Conservation (phyloP, 35 echinoderm and acorn worm species). For the Ptychodera flava region DNA sequence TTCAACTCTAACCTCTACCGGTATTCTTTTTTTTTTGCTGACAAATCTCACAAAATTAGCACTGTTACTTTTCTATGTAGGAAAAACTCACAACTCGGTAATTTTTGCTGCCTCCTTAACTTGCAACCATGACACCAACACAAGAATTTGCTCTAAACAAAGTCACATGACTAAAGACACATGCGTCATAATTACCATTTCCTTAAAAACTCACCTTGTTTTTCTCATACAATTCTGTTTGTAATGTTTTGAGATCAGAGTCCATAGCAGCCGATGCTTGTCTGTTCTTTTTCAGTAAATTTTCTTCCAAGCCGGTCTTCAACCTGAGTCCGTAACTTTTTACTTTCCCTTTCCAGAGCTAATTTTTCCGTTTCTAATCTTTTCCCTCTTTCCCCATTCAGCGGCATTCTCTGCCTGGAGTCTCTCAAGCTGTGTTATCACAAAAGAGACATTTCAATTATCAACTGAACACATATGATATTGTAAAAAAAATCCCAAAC, state of each 20-base stretch:
- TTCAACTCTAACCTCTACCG: too few species aligned
- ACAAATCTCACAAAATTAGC: too few species aligned
- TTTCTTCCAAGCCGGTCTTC: constrained; percentile 63
- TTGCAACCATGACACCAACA: too few species aligned
- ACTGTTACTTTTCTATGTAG: too few species aligned
- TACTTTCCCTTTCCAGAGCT: constrained; percentile 69
- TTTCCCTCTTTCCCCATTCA: constrained; percentile 91
- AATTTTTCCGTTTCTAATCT: constrained; percentile 89
- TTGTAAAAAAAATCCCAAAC: too few species aligned
- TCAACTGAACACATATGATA: too few species aligned
- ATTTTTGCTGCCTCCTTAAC: too few species aligned
- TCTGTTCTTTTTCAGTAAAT: constrained; percentile 49
- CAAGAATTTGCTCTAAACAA: too few species aligned
- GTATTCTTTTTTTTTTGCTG: too few species aligned
- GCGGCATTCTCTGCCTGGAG: constrained; percentile 86
- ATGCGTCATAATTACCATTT: too few species aligned
- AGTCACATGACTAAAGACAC: too few species aligned
- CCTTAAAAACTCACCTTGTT: constrained; percentile 50
- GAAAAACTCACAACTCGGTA: too few species aligned
- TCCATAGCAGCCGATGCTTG: constrained; percentile 61
- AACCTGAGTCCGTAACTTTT: constrained; percentile 69
- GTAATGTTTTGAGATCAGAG: constrained; percentile 53
- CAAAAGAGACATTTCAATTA: neutral
- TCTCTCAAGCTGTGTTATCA: constrained; percentile 54
- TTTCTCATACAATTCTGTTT: constrained; percentile 57